These are phyloP conservation scores for Rhea pennata DNA, from an alignment of 2,113 vertebrate genomes.

Conservation along the genomic window DNA sequence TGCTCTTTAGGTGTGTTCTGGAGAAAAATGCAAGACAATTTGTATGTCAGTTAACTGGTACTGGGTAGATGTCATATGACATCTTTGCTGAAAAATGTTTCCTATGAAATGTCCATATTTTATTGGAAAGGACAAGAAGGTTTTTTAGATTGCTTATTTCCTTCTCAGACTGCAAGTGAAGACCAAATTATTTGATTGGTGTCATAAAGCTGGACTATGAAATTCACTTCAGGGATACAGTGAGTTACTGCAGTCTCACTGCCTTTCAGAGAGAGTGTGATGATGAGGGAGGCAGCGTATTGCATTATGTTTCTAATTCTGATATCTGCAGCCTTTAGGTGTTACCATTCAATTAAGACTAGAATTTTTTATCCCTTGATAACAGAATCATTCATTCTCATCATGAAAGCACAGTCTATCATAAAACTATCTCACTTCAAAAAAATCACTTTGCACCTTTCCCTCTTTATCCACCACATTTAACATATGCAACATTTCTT, in stretches of 20 bases:
- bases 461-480: not conserved
- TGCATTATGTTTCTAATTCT: constrained; percentile 26
- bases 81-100: not conserved
- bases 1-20: not conserved
- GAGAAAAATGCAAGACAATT: not conserved
- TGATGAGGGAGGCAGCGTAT: not conserved
- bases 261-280: not conserved
- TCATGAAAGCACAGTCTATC: not conserved
- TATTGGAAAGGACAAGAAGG: not conserved
- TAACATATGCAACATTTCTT: not conserved
- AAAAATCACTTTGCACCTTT: not conserved
- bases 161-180: not conserved
- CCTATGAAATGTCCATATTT: not conserved
- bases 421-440: not conserved
- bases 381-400: constrained; percentile 9
- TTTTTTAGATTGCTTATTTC: not conserved
- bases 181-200: not conserved
- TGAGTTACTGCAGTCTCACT: not conserved
- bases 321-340: constrained; percentile 3
- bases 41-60: not conserved
- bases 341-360: constrained; percentile 4
- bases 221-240: not conserved
- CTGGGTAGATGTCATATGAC: not conserved
- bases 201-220: not conserved
- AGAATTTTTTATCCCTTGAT: not conserved